Evolutionary conservation across 2,113 vertebrate genomes (phyloP).

Genomic region (Maccullochella peelii): DNA sequence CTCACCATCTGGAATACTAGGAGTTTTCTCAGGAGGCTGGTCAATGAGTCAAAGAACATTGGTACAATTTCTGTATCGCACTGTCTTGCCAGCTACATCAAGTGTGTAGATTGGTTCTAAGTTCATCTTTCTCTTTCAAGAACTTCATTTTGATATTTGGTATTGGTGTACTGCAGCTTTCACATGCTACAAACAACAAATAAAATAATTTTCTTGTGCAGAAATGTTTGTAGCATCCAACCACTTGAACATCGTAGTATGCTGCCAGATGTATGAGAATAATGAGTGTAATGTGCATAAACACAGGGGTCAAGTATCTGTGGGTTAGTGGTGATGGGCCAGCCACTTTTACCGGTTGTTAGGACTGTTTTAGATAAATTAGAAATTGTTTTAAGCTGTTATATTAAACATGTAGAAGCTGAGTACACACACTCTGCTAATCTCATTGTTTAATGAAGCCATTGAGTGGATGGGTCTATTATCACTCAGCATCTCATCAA

Average conservation of each 20-base stretch:
- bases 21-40: not conserved
- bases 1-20: not conserved
- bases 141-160: not conserved
- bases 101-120: not conserved
- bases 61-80: not conserved
- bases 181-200: not conserved
- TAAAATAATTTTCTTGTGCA: not conserved
- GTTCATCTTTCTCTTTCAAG: not conserved
- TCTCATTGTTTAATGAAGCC: slow-evolving; percentile 18
- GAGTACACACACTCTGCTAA: not conserved
- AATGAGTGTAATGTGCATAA: slow-evolving; percentile 14
- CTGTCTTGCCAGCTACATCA: not conserved
- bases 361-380: too few species aligned
- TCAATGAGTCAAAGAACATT: not conserved
- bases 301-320: slow-evolving; percentile 5
- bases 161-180: not conserved
- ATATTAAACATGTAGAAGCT: slow-evolving; percentile 1
- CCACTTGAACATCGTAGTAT: not conserved
- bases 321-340: slow-evolving; percentile 2
- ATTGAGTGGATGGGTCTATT: slow-evolving; percentile 2
- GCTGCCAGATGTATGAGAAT: slow-evolving; percentile 15
- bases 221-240: not conserved
- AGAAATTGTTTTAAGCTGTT: slow-evolving; percentile 5
- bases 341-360: not conserved
- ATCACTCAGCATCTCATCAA: not conserved